A percentile compares a stretch with the other conserved stretches of the same genome.
Conservation (phyloP, 2,113 vertebrate genomes). For the Odocoileus hemionus region DNA sequence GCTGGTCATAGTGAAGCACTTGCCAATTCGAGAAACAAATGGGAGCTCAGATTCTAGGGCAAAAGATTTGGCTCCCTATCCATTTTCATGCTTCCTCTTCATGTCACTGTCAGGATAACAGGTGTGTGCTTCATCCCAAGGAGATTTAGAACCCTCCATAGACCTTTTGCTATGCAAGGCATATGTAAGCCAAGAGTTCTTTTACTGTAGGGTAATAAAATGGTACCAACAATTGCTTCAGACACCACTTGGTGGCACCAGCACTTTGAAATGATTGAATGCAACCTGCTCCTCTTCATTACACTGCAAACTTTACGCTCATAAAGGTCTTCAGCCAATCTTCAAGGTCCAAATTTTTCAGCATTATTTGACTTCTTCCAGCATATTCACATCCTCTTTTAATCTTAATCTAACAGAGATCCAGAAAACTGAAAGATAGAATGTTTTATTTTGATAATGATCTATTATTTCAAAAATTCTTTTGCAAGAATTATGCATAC, state of each 20-base stretch:
- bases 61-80: neutral
- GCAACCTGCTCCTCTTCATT: neutral
- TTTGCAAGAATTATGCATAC: neutral
- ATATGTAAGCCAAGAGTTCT: neutral
- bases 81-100: neutral
- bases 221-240: constrained; percentile 50
- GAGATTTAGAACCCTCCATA: neutral
- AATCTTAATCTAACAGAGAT: neutral
- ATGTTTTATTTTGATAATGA: neutral
- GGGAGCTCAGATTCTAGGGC: neutral
- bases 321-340: neutral
- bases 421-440: neutral
- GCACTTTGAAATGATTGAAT: constrained; percentile 35
- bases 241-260: constrained; percentile 66
- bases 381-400: neutral
- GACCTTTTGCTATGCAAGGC: neutral
- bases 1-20: neutral
- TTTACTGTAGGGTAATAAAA: neutral
- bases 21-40: neutral
- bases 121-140: neutral
- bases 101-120: neutral
- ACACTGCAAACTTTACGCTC: neutral
- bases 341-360: neutral
- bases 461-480: neutral
- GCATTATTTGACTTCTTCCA: neutral